Evolutionary conservation across 2,888 invertebrate species (phyloP).

Genomic region (Tinea semifulvella): DNA sequence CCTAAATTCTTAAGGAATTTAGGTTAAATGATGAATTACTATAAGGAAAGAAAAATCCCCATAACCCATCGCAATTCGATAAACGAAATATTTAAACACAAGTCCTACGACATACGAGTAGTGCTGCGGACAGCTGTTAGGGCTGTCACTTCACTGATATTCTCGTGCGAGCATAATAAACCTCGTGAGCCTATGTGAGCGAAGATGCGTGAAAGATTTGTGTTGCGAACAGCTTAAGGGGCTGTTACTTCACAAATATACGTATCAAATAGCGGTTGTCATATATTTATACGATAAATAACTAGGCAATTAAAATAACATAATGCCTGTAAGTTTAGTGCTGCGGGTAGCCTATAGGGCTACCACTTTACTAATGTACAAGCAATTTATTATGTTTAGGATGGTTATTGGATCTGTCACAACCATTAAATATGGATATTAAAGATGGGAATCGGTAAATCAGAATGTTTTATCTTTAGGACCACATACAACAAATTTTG

Average conservation of each 20-base stretch:
- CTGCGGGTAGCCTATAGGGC: neutral
- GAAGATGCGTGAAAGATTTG: neutral
- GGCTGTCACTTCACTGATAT: neutral
- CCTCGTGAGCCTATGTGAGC: neutral
- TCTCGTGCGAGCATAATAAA: neutral
- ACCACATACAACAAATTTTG: neutral
- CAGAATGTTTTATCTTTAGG: neutral
- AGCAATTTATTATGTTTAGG: neutral
- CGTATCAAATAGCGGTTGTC: neutral
- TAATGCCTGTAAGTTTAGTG: neutral
- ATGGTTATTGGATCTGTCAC: neutral
- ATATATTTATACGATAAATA: neutral
- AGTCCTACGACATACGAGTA: neutral
- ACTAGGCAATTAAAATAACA: neutral
- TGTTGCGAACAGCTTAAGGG: neutral
- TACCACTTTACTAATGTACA: neutral
- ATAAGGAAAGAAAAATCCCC: neutral
- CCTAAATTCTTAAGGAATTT: neutral
- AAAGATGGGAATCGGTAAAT: neutral
- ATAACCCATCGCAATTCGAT: neutral
- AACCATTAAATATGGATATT: neutral
- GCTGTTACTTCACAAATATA: neutral
- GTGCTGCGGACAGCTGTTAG: neutral
- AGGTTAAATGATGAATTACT: neutral
- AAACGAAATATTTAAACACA: neutral